These are phyloP conservation scores for Olivierus martensii DNA, from an alignment of 1,140 invertebrate species.

Conservation along the genomic window DNA sequence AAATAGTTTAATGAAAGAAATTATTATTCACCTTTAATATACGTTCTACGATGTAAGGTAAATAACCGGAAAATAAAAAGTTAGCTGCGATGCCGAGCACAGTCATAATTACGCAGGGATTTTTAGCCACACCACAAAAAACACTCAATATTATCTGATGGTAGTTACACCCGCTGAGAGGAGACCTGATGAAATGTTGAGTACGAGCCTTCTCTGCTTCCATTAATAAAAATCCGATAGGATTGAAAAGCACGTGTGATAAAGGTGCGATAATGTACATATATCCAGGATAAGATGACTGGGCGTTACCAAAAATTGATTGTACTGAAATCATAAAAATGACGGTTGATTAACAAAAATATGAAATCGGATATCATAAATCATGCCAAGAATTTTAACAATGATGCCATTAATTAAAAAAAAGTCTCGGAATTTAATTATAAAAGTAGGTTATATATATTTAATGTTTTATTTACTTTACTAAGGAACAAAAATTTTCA, in stretches of 20 bases:
- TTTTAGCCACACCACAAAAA: slow-evolving; percentile 57
- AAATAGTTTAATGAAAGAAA: slow-evolving; percentile 31
- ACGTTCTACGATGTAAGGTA: background rate
- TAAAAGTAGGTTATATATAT: too few relatives aligned
- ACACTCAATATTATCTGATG: slow-evolving; percentile 15
- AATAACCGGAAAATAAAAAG: slow-evolving; percentile 43
- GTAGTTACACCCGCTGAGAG: too few relatives aligned
- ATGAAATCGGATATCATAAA: too few relatives aligned
- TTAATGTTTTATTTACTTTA: too few relatives aligned
- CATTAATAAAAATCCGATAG: slow-evolving; percentile 76
- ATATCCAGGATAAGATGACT: slow-evolving; percentile 82
- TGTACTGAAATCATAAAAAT: slow-evolving; percentile 24
- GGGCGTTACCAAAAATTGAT: slow-evolving; percentile 43
- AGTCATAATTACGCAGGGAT: slow-evolving; percentile 89
- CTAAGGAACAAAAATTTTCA: too few relatives aligned
- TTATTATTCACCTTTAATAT: slow-evolving; percentile 27
- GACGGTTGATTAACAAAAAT: too few relatives aligned
- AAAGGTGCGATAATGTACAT: slow-evolving; percentile 90
- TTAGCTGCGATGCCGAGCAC: slow-evolving; percentile 74
- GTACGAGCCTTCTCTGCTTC: slow-evolving; percentile 60
- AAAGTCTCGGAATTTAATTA: too few relatives aligned
- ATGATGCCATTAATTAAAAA: too few relatives aligned
- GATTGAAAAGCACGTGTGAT: slow-evolving; percentile 81
- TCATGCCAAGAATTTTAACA: too few relatives aligned
- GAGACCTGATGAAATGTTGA: slow-evolving; percentile 3